Percentiles rank a stretch among this genome's conserved stretches.
phyloP scores from a whole-genome alignment of 53 echinoderm and acorn worm species.

The Mesocentrotus franciscanus region DNA sequence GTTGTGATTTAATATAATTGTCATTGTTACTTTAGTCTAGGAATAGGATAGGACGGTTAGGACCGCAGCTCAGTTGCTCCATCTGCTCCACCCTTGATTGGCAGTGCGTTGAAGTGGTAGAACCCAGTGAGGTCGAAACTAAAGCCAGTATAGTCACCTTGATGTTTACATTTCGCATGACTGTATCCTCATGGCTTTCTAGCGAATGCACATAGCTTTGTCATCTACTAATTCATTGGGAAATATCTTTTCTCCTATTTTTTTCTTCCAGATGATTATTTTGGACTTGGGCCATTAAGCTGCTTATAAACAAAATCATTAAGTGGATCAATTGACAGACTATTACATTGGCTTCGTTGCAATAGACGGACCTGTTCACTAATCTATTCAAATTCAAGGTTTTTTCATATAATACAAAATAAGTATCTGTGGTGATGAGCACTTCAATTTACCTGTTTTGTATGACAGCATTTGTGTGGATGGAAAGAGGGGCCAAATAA shows the following conservation, averaged over 20 bases:
- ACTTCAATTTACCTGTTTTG: neutral
- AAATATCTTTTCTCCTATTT: neutral
- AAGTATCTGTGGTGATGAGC: neutral
- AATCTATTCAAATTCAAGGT: neutral
- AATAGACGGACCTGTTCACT: no score
- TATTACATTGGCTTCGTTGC: neutral
- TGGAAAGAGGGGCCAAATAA: no score
- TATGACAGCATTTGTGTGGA: no score
- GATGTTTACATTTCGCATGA: neutral
- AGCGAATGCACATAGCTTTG: neutral
- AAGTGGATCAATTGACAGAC: neutral
- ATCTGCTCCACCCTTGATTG: neutral
- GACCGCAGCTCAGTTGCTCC: neutral
- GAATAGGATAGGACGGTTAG: neutral
- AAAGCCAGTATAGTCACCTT: slow-evolving; percentile 14
- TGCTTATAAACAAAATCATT: neutral
- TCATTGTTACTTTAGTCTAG: neutral
- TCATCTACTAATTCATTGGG: neutral
- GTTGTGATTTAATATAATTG: neutral
- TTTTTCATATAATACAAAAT: neutral
- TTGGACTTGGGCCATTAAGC: neutral
- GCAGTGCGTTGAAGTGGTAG: slow-evolving; percentile 2
- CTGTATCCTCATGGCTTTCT: neutral
- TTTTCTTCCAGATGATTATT: neutral
- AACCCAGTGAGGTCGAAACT: slow-evolving; percentile 15